Base-by-base conservation (phyloP, 1,140 invertebrate genomes). In the Dolichoris vasculosae region DNA sequence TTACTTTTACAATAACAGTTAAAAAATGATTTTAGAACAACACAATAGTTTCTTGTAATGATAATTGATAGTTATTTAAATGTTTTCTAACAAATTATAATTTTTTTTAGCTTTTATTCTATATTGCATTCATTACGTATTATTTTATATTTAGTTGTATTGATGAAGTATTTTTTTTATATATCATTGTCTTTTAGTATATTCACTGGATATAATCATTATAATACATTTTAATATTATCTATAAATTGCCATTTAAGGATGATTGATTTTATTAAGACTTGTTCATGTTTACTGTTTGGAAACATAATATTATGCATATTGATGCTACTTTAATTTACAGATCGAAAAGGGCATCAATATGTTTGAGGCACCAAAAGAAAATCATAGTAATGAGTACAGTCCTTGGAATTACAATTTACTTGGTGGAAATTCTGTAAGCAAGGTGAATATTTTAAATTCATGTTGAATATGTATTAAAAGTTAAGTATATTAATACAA, bases 381-480 rank as follows among this genome's bases (percentile, higher is more conserved):
- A 82, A 89, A 89, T 87, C 88, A 88, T n/a, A n/a, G n/a, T 55
- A 82, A 89, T 71, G 90, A 92, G 38, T 93, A 92, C 73, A 89
- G 90, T 87, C 91, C 90, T 48, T 92, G 92, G 92, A 91, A 87
- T 73, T 92, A 92, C 82, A 90, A 93, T 83, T 85, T 92, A 83
- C 87, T 91, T 80, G 89, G 85, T 69, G 87, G 89, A 82, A 89
- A 89, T 82, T 83, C 91, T 15, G 90, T 90, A 63, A 88, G 89
- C 85, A 92, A 92, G 88, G 92, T 92, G 30, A 82, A 48, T 51
- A 43, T 64, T 64, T 20, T 46, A 15, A 30, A 30, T 15, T n/a
- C 30, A 23, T 6, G 23, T 71, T 40, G 63, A 32, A 67, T 67
- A 67, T 67, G 15, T 35, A 67, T 13, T 7, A 67, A 6, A 13